These are phyloP conservation scores for Melanotaenia boesemani DNA, from an alignment of 2,797 vertebrate genomes.

Conservation along the genomic window DNA sequence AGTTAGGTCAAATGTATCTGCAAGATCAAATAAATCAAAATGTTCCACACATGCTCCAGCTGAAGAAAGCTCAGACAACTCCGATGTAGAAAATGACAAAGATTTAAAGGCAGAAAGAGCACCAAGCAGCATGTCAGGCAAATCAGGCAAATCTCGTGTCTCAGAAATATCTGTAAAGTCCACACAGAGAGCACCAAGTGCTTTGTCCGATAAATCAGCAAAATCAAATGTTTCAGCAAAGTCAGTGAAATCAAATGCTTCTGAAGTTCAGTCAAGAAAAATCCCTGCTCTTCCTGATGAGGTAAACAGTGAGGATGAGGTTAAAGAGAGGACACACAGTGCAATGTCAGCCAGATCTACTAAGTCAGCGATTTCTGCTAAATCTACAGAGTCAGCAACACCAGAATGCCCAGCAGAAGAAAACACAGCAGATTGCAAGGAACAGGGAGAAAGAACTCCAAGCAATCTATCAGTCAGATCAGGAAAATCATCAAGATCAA, in stretches of 20 bases:
- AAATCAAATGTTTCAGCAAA: conserved; percentile 57
- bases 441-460: conserved; percentile 32
- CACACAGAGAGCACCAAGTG: conserved; percentile 43
- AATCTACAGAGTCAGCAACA: conserved; percentile 34
- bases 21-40: conserved; percentile 52
- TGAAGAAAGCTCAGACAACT: conserved; percentile 2
- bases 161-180: conserved; percentile 48
- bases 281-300: conserved; percentile 1
- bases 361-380: conserved; percentile 45
- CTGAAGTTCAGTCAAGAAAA: conserved; percentile 21
- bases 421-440: conserved; percentile 3
- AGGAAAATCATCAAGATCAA: conserved; percentile 56
- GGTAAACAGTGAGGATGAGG: conserved; percentile 23
- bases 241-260: conserved; percentile 39
- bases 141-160: conserved; percentile 37
- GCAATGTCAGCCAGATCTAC: conserved; percentile 51
- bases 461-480: conserved; percentile 57
- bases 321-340: conserved; percentile 47
- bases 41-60: conserved; percentile 37
- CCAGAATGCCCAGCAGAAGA: not conserved
- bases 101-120: conserved; percentile 55
- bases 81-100: conserved; percentile 16
- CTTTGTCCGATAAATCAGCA: conserved; percentile 45
- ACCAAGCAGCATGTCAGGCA: conserved; percentile 46
- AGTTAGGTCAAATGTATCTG: conserved; percentile 53